These are phyloP conservation scores for Epizoanthus fatuus DNA, from an alignment of 92 coral and sea anemone species.

Conservation along the genomic window DNA sequence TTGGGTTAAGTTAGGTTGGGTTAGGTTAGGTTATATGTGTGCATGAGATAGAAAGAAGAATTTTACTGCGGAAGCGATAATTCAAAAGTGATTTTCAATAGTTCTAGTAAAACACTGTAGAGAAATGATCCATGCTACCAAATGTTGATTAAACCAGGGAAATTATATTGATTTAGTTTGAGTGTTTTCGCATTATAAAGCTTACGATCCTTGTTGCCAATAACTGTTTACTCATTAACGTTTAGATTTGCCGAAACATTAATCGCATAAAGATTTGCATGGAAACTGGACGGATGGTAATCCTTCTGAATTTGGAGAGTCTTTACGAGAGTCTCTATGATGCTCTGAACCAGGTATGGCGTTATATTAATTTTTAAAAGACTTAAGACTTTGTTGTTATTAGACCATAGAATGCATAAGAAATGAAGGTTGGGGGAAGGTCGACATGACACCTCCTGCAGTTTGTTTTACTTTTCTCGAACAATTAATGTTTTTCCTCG, in stretches of 20 bases:
- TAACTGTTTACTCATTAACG: neutral
- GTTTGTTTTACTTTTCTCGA: too few species aligned
- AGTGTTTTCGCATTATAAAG: neutral
- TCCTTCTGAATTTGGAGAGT: constrained; percentile 79
- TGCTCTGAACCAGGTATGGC: constrained; percentile 86
- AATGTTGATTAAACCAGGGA: too few species aligned
- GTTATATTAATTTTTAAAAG: too few species aligned
- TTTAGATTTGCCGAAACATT: constrained; percentile 91
- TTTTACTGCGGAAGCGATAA: too few species aligned
- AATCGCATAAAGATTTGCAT: constrained; percentile 94
- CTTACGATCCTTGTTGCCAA: neutral
- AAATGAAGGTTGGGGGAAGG: neutral
- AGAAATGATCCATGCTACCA: too few species aligned
- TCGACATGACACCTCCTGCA: too few species aligned
- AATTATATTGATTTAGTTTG: too few species aligned
- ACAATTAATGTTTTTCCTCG: too few species aligned
- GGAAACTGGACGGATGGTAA: constrained; percentile 92
- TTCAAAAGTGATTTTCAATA: too few species aligned
- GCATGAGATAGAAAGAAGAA: too few species aligned
- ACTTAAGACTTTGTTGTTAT: neutral
- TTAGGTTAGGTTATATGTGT: neutral
- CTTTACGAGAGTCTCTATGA: constrained; percentile 83
- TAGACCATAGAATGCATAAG: neutral
- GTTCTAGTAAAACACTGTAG: too few species aligned
- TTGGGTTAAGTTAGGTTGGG: neutral